Evolutionary conservation across 1,140 invertebrate genomes (phyloP).

Genomic region (Vollenhovia emeryi): DNA sequence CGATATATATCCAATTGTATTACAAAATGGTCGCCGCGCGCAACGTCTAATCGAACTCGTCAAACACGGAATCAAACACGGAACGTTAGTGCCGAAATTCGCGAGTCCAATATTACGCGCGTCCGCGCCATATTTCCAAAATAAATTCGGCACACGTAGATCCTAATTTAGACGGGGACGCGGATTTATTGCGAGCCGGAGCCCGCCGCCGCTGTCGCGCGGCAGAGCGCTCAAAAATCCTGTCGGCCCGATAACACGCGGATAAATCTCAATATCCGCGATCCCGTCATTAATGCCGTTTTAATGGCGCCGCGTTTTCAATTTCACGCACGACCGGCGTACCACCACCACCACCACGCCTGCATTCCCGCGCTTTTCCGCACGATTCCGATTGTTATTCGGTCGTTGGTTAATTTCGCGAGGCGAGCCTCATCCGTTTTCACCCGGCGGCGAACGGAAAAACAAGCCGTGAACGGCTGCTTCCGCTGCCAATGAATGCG

Average conservation of each 20-base stretch:
- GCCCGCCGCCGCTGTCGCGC: not conserved
- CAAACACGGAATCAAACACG: slow-evolving; percentile 20
- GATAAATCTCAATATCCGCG: slow-evolving; percentile 55
- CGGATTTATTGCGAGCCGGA: slow-evolving; percentile 55
- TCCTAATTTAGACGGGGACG: slow-evolving; percentile 50
- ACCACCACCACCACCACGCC: slow-evolving; percentile 9
- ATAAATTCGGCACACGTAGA: slow-evolving; percentile 57
- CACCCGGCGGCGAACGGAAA: not conserved
- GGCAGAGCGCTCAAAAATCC: slow-evolving; percentile 36
- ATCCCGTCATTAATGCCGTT: slow-evolving; percentile 63
- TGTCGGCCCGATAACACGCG: slow-evolving; percentile 22
- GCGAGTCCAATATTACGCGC: slow-evolving; percentile 47
- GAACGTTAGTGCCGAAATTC: no score
- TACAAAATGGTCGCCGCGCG: not conserved
- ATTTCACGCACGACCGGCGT: slow-evolving; percentile 55
- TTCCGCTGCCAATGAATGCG: not conserved
- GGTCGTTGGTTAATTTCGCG: slow-evolving; percentile 60
- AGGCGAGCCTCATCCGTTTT: slow-evolving; percentile 16
- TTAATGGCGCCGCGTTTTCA: slow-evolving; percentile 65
- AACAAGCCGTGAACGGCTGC: slow-evolving; percentile 20
- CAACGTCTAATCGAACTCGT: not conserved
- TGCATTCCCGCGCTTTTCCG: slow-evolving; percentile 56
- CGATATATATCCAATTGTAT: not conserved
- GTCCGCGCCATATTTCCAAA: slow-evolving; percentile 41
- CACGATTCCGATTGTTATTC: slow-evolving; percentile 60